These are phyloP conservation scores for Sinhomidia bicolor DNA, from an alignment of 2,888 invertebrate species.

Conservation along the genomic window DNA sequence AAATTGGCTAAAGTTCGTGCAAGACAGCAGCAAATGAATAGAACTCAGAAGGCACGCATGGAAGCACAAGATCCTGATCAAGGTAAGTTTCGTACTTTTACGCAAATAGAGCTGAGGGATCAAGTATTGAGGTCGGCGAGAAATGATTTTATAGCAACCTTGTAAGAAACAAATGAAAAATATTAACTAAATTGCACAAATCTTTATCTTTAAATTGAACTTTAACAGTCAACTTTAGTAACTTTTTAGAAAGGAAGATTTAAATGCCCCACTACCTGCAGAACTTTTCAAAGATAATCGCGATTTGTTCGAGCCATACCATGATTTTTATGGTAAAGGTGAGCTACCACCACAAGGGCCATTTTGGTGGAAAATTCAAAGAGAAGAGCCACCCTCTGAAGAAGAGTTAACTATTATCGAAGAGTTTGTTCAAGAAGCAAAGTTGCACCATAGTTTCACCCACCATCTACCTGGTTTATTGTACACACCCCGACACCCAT, in stretches of 20 bases:
- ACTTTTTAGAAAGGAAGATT: slow-evolving; percentile 21
- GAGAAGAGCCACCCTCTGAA: background rate
- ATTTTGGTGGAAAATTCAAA: slow-evolving; percentile 23
- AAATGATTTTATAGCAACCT: background rate
- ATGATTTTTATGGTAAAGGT: background rate
- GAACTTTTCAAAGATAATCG: slow-evolving; percentile 43
- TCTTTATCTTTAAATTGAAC: no score
- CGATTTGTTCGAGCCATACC: background rate
- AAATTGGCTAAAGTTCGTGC: slow-evolving; percentile 28
- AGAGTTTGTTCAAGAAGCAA: background rate
- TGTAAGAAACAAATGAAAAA: no score
- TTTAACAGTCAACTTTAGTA: no score
- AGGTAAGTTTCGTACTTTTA: slow-evolving; percentile 1
- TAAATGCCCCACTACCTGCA: slow-evolving; percentile 37
- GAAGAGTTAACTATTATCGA: slow-evolving; percentile 31
- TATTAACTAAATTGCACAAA: no score
- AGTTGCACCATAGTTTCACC: background rate
- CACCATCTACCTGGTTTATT: slow-evolving; percentile 41
- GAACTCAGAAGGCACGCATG: background rate
- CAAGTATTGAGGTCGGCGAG: background rate
- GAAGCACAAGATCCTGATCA: background rate
- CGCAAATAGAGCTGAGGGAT: slow-evolving; percentile 36
- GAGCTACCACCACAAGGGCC: slow-evolving; percentile 47
- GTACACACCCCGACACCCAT: slow-evolving; percentile 39
- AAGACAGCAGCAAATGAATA: background rate